These are phyloP conservation scores for Taeniopygia guttata DNA, from an alignment of 2,797 vertebrate species.

Conservation along the genomic window DNA sequence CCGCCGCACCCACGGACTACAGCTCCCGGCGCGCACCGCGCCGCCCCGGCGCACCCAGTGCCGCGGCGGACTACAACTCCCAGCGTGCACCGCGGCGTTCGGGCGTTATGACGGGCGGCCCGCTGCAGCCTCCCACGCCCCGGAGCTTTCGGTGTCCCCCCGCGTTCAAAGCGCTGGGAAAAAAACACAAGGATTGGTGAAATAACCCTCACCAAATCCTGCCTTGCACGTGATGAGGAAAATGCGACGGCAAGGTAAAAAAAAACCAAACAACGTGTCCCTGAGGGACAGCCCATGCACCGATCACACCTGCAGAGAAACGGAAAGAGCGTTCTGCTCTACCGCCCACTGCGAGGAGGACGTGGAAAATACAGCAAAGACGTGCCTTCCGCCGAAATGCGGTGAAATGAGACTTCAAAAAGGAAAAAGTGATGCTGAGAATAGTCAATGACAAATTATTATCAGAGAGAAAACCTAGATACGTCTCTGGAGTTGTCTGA, in stretches of 20 bases:
- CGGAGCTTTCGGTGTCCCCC: background rate
- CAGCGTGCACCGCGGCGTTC: background rate
- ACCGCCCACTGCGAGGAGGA: background rate
- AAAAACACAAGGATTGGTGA: background rate
- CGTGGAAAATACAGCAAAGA: background rate
- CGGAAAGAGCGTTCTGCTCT: background rate
- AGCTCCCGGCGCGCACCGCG: background rate
- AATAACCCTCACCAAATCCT: background rate
- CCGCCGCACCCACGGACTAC: background rate
- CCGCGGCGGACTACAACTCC: background rate
- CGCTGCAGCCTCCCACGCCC: fast-evolving
- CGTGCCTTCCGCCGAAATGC: background rate
- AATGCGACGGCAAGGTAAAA: background rate
- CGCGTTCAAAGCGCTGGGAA: no score
- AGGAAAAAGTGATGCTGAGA: background rate
- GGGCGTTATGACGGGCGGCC: fast-evolving
- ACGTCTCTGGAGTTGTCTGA: fast-evolving
- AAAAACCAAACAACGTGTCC: fast-evolving
- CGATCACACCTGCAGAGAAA: background rate
- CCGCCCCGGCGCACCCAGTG: background rate
- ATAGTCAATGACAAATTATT: background rate
- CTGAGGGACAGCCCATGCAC: background rate
- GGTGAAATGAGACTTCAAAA: background rate
- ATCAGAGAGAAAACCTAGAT: background rate
- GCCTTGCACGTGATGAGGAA: background rate